These are phyloP conservation scores for Platycheirus rosarum DNA, from an alignment of 2,888 invertebrate genomes.

Conservation along the genomic window DNA sequence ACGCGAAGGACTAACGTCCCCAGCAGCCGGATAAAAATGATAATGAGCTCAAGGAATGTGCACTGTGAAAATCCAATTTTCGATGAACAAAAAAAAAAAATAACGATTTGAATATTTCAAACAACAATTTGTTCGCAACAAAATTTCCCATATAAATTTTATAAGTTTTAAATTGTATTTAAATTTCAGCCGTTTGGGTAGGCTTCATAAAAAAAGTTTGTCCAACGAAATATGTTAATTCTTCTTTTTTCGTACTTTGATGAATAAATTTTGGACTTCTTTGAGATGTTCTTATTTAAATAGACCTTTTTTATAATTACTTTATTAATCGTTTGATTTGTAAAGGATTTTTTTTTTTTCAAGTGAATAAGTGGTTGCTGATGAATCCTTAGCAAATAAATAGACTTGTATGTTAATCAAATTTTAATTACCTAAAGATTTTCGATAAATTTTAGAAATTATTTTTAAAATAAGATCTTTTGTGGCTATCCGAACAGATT, in stretches of 20 bases:
- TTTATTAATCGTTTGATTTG: not conserved
- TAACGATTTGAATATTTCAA: conserved; percentile 54
- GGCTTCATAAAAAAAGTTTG: not conserved
- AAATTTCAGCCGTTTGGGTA: not conserved
- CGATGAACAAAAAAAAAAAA: conserved; percentile 39
- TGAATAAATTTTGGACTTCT: not conserved
- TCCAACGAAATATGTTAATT: not conserved
- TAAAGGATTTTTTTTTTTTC: not conserved
- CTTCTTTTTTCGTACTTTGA: not conserved
- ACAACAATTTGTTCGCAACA: conserved; percentile 31
- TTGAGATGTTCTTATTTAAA: not conserved
- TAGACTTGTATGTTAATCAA: too few species aligned
- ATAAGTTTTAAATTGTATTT: conserved; percentile 3
- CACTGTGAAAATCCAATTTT: conserved; percentile 59
- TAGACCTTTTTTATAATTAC: not conserved
- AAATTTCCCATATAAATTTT: conserved; percentile 3
- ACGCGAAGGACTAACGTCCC: not conserved
- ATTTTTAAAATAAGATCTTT: too few species aligned
- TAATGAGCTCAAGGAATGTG: conserved; percentile 62
- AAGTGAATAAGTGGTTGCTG: too few species aligned
- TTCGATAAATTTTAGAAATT: too few species aligned
- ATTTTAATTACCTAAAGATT: too few species aligned
- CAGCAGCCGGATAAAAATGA: conserved; percentile 49
- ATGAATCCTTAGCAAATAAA: too few species aligned
- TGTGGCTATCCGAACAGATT: too few species aligned